Conservation (phyloP, 2,888 invertebrate species). For the Minunthozetes semirufus region DNA sequence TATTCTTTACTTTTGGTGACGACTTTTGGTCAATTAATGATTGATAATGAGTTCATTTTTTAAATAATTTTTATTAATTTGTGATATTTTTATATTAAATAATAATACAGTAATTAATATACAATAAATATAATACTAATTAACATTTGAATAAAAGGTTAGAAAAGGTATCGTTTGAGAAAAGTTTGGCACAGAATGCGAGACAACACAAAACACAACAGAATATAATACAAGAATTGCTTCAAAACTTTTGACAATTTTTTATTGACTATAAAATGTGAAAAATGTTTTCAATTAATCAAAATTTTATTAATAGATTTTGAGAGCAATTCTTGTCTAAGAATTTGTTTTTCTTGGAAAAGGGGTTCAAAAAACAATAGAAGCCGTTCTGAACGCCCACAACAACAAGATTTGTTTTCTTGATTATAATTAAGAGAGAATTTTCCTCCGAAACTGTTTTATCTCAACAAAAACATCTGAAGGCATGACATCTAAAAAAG, state of each 20-base stretch:
- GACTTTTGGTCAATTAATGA: no score
- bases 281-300: no score
- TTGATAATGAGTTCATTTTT: no score
- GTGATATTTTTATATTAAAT: not conserved
- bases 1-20: no score
- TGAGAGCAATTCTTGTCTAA: no score
- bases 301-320: no score
- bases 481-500: not conserved
- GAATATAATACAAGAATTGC: not conserved
- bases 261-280: no score
- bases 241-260: no score
- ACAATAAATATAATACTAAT: conserved; percentile 6
- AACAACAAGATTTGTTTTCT: not conserved
- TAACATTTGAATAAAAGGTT: not conserved
- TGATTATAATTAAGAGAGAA: not conserved
- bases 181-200: not conserved
- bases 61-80: not conserved
- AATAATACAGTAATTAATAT: not conserved
- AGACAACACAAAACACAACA: not conserved
- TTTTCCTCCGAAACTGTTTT: not conserved
- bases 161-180: not conserved
- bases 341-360: no score
- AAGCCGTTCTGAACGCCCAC: no score
- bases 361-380: no score
- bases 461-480: not conserved